Percentiles rank a stretch among this genome's conserved stretches.
These are phyloP conservation scores for Prostheceraeus crozeri DNA, from an alignment of 2,888 invertebrate species.

Conservation along the genomic window DNA sequence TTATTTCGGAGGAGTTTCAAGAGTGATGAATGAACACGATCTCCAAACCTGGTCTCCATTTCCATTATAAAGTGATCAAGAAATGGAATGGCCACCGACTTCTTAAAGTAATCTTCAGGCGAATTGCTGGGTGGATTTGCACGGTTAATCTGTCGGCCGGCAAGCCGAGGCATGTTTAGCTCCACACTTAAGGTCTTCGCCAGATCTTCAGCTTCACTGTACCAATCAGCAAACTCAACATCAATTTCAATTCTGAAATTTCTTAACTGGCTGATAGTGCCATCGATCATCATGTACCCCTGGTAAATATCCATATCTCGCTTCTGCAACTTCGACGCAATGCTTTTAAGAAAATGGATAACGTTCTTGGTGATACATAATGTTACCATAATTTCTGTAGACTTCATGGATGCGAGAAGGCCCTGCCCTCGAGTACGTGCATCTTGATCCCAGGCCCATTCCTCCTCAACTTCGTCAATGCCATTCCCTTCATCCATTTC, in stretches of 20 bases:
- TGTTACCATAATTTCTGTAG: conserved; percentile 17
- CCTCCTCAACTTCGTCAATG: conserved; percentile 9
- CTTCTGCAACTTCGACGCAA: conserved; percentile 29
- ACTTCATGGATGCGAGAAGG: conserved; percentile 22
- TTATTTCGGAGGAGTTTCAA: conserved; percentile 12
- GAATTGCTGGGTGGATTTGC: conserved; percentile 2
- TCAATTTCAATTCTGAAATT: conserved; percentile 26
- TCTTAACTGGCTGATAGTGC: conserved; percentile 10
- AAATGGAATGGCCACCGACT: conserved; percentile 28
- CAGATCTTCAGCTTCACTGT: conserved; percentile 27
- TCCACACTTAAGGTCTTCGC: conserved; percentile 24
- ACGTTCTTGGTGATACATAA: conserved; percentile 26
- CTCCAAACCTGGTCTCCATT: conserved; percentile 10
- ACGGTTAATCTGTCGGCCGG: conserved; percentile 19
- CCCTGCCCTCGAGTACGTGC: conserved; percentile 21
- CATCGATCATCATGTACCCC: conserved; percentile 27
- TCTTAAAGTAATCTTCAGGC: conserved; percentile 25
- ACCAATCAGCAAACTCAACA: conserved; percentile 25
- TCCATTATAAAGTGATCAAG: conserved; percentile 27
- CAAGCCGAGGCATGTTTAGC: conserved; percentile 9
- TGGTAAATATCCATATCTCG: conserved; percentile 14
- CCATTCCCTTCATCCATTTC: conserved; percentile 10
- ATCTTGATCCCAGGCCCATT: conserved; percentile 24
- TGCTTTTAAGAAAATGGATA: conserved; percentile 22
- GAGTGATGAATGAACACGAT: conserved; percentile 19